Evolutionary conservation across 2,888 invertebrate genomes (phyloP).

Genomic region (Caenorhabditis uteleia): DNA sequence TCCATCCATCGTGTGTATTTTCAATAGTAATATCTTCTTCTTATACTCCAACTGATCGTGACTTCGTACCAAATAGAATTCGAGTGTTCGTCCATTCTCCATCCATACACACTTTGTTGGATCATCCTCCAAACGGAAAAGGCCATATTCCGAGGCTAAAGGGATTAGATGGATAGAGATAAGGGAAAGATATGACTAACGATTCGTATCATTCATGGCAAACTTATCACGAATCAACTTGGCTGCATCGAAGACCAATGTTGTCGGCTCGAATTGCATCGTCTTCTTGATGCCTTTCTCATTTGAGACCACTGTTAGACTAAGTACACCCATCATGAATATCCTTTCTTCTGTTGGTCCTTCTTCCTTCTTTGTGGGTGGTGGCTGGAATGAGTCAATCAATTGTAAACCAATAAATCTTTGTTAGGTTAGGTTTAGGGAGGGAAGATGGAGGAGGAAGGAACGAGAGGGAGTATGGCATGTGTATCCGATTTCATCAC

Average conservation of each 20-base stretch:
- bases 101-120: conserved; percentile 96
- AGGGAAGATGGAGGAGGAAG: too few relatives aligned
- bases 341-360: too few relatives aligned
- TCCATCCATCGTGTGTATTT: conserved; percentile 88
- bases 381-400: too few relatives aligned
- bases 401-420: too few relatives aligned
- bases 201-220: conserved; percentile 71
- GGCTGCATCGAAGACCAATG: conserved; percentile 93
- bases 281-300: conserved; percentile 79
- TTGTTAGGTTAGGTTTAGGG: too few relatives aligned
- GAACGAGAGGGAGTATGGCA: conserved; percentile 1
- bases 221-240: conserved; percentile 93
- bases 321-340: conserved; percentile 71
- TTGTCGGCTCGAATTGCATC: conserved; percentile 95
- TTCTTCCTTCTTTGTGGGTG: too few relatives aligned
- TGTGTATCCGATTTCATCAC: too few relatives aligned
- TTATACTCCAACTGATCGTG: conserved; percentile 43
- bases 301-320: conserved; percentile 73
- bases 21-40: conserved; percentile 32
- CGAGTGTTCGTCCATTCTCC: conserved; percentile 88
- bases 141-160: conserved; percentile 82
- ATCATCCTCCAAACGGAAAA: conserved; percentile 95
- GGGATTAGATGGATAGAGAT: conserved; percentile 3
- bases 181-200: conserved; percentile 75
- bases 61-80: conserved; percentile 87